These are phyloP conservation scores for Platichthys flesus DNA, from an alignment of 2,113 vertebrate genomes.

Conservation along the genomic window DNA sequence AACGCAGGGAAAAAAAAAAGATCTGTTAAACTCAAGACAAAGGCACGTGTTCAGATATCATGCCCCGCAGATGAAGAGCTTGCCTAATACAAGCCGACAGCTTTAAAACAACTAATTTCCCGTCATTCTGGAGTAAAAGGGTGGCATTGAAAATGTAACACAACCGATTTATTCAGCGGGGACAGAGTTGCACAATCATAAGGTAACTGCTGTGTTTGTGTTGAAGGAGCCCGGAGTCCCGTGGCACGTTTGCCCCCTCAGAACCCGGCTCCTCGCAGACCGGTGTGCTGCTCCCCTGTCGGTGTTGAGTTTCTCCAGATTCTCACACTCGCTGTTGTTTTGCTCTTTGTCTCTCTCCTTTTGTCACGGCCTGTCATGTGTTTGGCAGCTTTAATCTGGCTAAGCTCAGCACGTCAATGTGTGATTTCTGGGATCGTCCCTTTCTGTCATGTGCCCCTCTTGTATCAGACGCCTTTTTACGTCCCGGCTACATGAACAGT, in stretches of 20 bases:
- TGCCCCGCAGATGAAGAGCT: not conserved
- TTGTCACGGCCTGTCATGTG: constrained; percentile 34
- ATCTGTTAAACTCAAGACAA: not conserved
- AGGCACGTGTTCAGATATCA: not conserved
- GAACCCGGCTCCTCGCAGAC: not conserved
- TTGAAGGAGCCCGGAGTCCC: not conserved
- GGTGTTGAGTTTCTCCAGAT: constrained; percentile 33
- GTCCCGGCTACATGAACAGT: constrained; percentile 24
- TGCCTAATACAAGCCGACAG: not conserved
- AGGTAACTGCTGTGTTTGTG: not conserved
- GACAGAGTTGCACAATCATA: not conserved
- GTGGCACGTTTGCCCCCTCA: constrained; percentile 28
- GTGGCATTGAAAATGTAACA: not conserved
- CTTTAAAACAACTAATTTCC: not conserved
- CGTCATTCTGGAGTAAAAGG: not conserved
- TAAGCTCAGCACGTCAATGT: constrained; percentile 3
- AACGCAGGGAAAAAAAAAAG: not conserved
- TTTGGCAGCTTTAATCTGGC: constrained; percentile 35
- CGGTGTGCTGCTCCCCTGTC: constrained; percentile 34
- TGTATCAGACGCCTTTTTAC: not conserved
- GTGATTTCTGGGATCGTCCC: not conserved
- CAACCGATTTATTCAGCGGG: not conserved
- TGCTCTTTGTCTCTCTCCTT: constrained; percentile 9
- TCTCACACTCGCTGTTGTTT: constrained; percentile 28
- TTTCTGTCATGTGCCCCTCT: constrained; percentile 8